Base-by-base conservation (phyloP, 2,888 invertebrate genomes). In the Idaea aversata region DNA sequence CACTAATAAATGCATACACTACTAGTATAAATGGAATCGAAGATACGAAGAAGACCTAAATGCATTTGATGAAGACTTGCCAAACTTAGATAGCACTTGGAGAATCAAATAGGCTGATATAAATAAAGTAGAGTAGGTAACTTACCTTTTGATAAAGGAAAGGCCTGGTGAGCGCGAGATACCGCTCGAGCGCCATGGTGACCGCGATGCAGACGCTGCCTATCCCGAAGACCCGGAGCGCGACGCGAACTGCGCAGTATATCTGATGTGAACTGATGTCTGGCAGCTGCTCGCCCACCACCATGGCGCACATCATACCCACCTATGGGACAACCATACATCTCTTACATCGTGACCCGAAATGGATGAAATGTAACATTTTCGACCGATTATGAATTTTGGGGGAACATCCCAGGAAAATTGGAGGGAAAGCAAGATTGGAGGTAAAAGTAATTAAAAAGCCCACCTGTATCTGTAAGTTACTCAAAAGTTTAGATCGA, bases 141-240 rank as follows among this genome's bases (percentile, higher is more conserved):
- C 72, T 86, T 88, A 97, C 97, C 96, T 97, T 97, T 86, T 97
- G 97, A 86, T 97, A 98, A 77, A 96, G 93, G 88, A 98, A 98
- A 58, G 97, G 97, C 74, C 96, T 94, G 13, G 97, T 97, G 75
- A 98, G 94, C 34, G 98, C 97, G 80, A 97, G 93, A 95, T 96
- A 98, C 73, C 98, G 93, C 88, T 98, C 97, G 57, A 96, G 94
- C 13, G 97, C 97, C 97, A 98, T 98, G 66, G 97, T 96, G 80
- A 97, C 95, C 34, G 97, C 97, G 77, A 97, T 97, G 88, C 97
- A 97, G 60, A 97, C 97, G 74, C 97, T 97, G 79, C 97, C 97
- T 67, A 97, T 93, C 62, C 97, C 98, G 88, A 97, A 97, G 74
- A 96, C 95, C 68, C 97, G 94, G 89, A 97, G 95, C 64, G 96